Base-by-base conservation (phyloP, 2,797 vertebrate species). In the Notamacropus eugenii region DNA sequence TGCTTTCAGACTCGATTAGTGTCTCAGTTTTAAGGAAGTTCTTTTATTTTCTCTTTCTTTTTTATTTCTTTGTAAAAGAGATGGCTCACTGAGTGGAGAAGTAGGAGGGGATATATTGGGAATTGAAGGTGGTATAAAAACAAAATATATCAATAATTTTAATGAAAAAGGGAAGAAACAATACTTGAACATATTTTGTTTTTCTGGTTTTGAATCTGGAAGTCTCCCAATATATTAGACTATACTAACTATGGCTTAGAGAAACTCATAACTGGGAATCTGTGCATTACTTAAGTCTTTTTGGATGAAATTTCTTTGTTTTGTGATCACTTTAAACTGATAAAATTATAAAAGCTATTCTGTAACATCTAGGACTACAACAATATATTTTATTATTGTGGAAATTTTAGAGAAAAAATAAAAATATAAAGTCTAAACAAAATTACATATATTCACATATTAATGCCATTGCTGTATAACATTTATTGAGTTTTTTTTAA, bases 131-230 rank as follows among this genome's bases (percentile, higher is more conserved):
- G 2, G 40, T 46, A 22, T 82, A 46, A 82, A 82, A 82, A 82
- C 40, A 82, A 46, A 82, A 82, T 22, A 82, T n/a, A 67, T 82
- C 74, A 82, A 82, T 46, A 82, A 46, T 27, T 82, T 82, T 46
- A 24, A 46, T 82, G 74, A 27, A 46, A 74, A 82, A 46, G 19
- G 40, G 9, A 40, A 82, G 74, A 82, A 82, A 82, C 74, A 82
- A 82, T 82, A 82, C 46, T 82, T 97, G 92, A 67, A 95, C 34
- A 0, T 10, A 58, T 90, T 29, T 6, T 94, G 93, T 96, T 93
- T 46, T 90, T n/a, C 90, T 55, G 58, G 9, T 0, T 0, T 96
- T 97, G 92, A 19, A 1, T 34, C 93, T 27, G 50, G 2, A 1
- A 31, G 92, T 54, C 97, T 59, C 14, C 93, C 90, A 95, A 93